phyloP scores from a whole-genome alignment of 2,797 vertebrate genomes.

The Gymnoscopelus braueri region DNA sequence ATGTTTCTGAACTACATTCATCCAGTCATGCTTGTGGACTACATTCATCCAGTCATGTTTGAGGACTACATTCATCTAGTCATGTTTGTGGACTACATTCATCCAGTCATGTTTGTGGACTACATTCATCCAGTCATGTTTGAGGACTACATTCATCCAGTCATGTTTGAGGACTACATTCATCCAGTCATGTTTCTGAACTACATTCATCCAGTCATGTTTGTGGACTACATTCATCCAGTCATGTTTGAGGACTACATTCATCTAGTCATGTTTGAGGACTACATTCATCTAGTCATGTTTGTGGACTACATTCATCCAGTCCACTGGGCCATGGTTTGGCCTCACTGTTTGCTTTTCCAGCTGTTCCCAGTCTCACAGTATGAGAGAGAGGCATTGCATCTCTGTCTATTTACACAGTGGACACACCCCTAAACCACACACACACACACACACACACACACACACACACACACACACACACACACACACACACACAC shows the following conservation, averaged over 20 bases:
- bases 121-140: too few species aligned
- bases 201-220: too few species aligned
- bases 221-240: too few species aligned
- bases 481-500: constrained; percentile 60
- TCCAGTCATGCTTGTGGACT: too few species aligned
- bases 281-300: constrained; percentile 57
- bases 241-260: constrained; percentile 64
- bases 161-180: too few species aligned
- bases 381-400: constrained; percentile 56
- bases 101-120: too few species aligned
- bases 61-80: too few species aligned
- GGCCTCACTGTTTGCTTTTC: constrained; percentile 78
- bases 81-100: too few species aligned
- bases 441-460: constrained; percentile 7
- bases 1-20: too few species aligned
- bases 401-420: constrained; percentile 47
- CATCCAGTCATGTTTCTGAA: too few species aligned
- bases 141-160: too few species aligned
- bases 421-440: constrained; percentile 55
- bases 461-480: constrained; percentile 25
- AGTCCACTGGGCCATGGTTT: constrained; percentile 62
- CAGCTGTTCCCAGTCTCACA: constrained; percentile 75
- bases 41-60: too few species aligned
- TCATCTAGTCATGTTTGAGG: constrained; percentile 71
- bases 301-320: constrained; percentile 57